Evolutionary conservation across 2,888 invertebrate genomes (phyloP).

Genomic region (Drosophila nr. perissopoda): DNA sequence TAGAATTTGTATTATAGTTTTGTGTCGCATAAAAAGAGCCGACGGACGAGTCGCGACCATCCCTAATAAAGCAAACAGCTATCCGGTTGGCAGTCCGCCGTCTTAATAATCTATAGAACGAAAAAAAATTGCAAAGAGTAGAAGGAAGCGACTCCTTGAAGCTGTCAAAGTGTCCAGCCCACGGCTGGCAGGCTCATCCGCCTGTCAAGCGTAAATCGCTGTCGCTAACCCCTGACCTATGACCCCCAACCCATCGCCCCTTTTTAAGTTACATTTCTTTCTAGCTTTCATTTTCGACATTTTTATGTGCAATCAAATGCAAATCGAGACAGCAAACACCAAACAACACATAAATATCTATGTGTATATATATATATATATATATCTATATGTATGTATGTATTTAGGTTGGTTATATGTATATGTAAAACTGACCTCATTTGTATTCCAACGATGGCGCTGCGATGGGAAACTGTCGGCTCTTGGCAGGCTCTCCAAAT

Average conservation of each 20-base stretch:
- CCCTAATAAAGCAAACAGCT: conserved; percentile 51
- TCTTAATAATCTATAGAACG: conserved; percentile 64
- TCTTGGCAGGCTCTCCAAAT: conserved; percentile 96
- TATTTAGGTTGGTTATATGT: conserved; percentile 10
- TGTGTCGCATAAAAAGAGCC: conserved; percentile 59
- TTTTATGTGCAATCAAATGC: conserved; percentile 79
- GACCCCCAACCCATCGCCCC: background rate
- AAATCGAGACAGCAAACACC: conserved; percentile 65
- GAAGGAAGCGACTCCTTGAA: conserved; percentile 44
- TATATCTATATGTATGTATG: conserved; percentile 15
- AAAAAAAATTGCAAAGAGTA: conserved; percentile 8
- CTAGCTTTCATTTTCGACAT: conserved; percentile 69
- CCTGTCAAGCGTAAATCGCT: conserved; percentile 61
- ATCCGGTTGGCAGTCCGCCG: conserved; percentile 24
- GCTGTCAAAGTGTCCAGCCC: conserved; percentile 74
- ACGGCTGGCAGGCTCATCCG: conserved; percentile 76
- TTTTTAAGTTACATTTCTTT: conserved; percentile 20
- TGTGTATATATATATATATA: background rate
- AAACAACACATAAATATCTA: conserved; percentile 32
- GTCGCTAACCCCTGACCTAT: background rate
- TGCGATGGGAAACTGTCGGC: conserved; percentile 97
- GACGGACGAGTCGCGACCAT: conserved; percentile 35
- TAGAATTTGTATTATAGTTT: conserved; percentile 70
- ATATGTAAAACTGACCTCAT: conserved; percentile 91
- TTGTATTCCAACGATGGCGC: conserved; percentile 99